Percentiles rank a stretch among this genome's conserved stretches.
Conservation (phyloP, 2,888 invertebrate genomes). For the Coenonympha glycerion region DNA sequence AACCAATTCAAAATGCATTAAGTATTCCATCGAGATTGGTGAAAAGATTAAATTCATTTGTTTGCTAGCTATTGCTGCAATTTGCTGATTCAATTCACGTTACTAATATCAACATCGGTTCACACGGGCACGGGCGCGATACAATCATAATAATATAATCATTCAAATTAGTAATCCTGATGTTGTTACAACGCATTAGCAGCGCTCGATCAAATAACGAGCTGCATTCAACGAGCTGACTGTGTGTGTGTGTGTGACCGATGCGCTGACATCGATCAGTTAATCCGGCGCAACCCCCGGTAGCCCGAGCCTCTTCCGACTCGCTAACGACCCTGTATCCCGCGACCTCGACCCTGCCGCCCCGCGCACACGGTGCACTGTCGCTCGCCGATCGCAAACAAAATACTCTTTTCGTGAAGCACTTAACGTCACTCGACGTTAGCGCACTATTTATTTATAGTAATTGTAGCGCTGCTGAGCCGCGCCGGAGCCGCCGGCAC, state of each 20-base stretch:
- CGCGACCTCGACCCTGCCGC: not conserved
- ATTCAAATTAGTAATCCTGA: not conserved
- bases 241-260: not conserved
- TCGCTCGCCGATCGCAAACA: constrained; percentile 32
- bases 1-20: too few relatives aligned
- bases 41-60: too few relatives aligned
- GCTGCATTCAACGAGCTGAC: not conserved
- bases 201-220: not conserved
- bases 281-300: constrained; percentile 41
- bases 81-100: too few relatives aligned
- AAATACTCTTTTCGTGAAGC: constrained; percentile 52
- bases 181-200: not conserved
- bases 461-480: constrained; percentile 62
- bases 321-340: constrained; percentile 27
- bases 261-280: constrained; percentile 42
- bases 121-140: too few relatives aligned
- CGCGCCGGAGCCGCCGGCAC: constrained; percentile 46
- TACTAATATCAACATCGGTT: too few relatives aligned
- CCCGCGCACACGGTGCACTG: not conserved
- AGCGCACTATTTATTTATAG: constrained; percentile 60
- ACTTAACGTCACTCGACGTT: constrained; percentile 61
- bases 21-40: too few relatives aligned
- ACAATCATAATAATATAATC: too few relatives aligned
- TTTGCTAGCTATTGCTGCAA: too few relatives aligned
- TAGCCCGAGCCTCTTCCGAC: constrained; percentile 29